Conservation (phyloP, 2,113 vertebrate species). For the Macquaria australasica region DNA sequence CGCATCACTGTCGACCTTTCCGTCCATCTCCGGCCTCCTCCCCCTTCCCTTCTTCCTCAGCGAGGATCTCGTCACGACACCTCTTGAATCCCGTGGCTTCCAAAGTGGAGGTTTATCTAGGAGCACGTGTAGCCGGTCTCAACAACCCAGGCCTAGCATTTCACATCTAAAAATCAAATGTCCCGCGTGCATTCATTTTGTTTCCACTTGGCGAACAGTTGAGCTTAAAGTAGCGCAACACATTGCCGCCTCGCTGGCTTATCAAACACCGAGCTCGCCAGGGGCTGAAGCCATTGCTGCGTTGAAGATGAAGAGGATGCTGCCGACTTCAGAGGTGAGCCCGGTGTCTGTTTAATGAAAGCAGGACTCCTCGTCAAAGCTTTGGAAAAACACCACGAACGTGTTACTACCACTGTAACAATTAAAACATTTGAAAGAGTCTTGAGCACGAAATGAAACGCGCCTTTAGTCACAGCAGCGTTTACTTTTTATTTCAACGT, state of each 20-base stretch:
- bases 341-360: not conserved
- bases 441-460: not conserved
- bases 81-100: slow-evolving; percentile 54
- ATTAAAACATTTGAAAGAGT: not conserved
- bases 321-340: slow-evolving; percentile 40
- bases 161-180: not conserved
- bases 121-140: slow-evolving; percentile 56
- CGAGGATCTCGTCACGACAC: slow-evolving; percentile 77
- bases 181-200: not conserved
- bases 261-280: not conserved
- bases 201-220: slow-evolving; percentile 22
- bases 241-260: slow-evolving; percentile 33
- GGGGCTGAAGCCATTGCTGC: slow-evolving; percentile 52
- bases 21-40: slow-evolving; percentile 61
- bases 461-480: too few relatives aligned
- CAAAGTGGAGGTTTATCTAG: slow-evolving; percentile 30
- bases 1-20: slow-evolving; percentile 68
- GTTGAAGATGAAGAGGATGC: slow-evolving; percentile 55
- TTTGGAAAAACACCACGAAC: not conserved
- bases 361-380: not conserved
- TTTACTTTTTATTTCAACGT: not conserved
- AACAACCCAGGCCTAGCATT: not conserved
- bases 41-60: slow-evolving; percentile 37
- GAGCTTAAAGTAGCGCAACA: slow-evolving; percentile 54
- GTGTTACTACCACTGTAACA: not conserved